Percentiles rank a stretch among this genome's conserved stretches.
Conservation (phyloP, 2,113 vertebrate species). For the Centropus unirufus region DNA sequence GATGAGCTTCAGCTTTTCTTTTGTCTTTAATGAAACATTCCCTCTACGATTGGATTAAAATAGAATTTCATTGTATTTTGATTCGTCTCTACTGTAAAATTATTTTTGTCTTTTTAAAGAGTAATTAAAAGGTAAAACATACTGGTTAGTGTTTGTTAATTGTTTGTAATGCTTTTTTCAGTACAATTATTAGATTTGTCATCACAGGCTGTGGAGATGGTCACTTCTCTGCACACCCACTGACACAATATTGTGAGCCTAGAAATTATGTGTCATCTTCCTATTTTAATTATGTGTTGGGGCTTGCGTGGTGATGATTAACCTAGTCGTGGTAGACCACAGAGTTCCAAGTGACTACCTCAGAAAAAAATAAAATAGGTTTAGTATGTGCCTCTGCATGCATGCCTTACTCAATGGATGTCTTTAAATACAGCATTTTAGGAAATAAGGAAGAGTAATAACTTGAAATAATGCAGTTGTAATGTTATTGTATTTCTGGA, state of each 20-base stretch:
- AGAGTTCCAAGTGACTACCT: background rate
- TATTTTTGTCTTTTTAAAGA: background rate
- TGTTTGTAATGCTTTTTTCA: background rate
- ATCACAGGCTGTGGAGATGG: background rate
- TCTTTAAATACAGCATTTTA: background rate
- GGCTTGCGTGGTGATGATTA: background rate
- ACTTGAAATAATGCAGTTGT: background rate
- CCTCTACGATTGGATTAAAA: background rate
- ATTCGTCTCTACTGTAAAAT: background rate
- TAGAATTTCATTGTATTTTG: constrained; percentile 3
- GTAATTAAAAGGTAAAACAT: background rate
- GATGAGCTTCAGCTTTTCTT: background rate
- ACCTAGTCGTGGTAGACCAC: background rate
- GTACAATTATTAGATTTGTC: background rate
- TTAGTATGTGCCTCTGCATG: background rate
- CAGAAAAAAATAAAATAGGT: background rate
- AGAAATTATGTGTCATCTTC: background rate
- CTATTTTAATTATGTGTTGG: constrained; percentile 27
- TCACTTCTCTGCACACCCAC: background rate
- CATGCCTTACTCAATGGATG: background rate
- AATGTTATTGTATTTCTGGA: background rate
- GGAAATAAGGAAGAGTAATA: background rate
- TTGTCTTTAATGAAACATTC: background rate
- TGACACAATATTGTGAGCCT: background rate
- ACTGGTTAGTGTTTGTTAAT: background rate